Conservation (phyloP, 1,140 invertebrate species). For the Catajapyx aquilonaris region DNA sequence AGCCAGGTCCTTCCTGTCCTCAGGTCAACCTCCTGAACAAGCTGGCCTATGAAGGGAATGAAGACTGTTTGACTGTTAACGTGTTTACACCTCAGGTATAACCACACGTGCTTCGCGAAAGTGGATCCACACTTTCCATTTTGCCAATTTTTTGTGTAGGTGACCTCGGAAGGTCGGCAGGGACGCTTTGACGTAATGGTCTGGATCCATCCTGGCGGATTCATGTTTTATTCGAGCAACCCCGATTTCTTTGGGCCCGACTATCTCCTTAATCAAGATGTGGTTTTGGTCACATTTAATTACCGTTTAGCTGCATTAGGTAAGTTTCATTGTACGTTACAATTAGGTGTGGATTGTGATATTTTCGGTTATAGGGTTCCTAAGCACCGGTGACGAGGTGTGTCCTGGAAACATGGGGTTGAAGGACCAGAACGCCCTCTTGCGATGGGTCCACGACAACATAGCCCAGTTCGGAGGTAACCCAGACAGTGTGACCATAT, state of each 20-base stretch:
- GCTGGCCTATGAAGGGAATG: constrained; percentile 11
- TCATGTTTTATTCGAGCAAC: constrained; percentile 20
- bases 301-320: constrained; percentile 26
- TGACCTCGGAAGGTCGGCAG: too few species aligned
- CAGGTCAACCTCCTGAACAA: constrained; percentile 8
- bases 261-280: constrained; percentile 19
- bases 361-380: constrained; percentile 12
- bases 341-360: background rate
- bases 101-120: background rate
- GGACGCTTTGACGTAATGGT: constrained; percentile 17
- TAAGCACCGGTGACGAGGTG: constrained; percentile 16
- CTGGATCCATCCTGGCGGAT: constrained; percentile 23
- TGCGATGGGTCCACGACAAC: constrained; percentile 24
- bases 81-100: constrained; percentile 20
- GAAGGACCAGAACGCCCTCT: constrained; percentile 28
- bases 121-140: background rate
- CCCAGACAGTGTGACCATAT: constrained; percentile 28
- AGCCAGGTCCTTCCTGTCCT: constrained; percentile 6
- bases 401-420: too few species aligned
- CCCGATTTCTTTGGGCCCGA: constrained; percentile 15
- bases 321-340: background rate
- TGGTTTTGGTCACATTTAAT: constrained; percentile 34
- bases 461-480: constrained; percentile 33
- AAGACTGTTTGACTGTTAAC: constrained; percentile 28
- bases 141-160: background rate